A percentile compares a stretch with the other conserved stretches of the same genome.
These are phyloP conservation scores for Steatocranus sp. DNA, from an alignment of 2,797 vertebrate genomes.

Conservation along the genomic window DNA sequence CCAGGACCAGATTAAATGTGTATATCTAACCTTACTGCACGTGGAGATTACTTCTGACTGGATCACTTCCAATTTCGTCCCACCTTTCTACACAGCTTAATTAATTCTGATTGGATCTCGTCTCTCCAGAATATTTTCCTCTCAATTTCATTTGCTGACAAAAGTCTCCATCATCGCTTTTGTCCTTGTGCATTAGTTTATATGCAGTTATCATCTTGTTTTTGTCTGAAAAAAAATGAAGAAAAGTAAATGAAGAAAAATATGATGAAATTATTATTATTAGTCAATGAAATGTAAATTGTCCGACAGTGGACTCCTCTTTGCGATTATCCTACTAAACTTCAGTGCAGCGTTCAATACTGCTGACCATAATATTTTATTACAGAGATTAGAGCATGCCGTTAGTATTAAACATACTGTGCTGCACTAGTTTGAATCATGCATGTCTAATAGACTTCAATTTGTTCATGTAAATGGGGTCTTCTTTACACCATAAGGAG, in stretches of 20 bases:
- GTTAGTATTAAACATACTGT: not conserved
- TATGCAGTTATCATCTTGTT: not conserved
- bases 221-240: not conserved
- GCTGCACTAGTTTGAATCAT: not conserved
- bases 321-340: not conserved
- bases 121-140: not conserved
- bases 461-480: not conserved
- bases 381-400: not conserved
- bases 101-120: not conserved
- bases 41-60: not conserved
- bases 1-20: not conserved
- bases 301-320: not conserved
- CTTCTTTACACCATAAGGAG: not conserved
- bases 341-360: too few species aligned
- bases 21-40: not conserved
- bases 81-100: not conserved
- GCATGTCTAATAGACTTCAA: not conserved
- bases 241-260: not conserved
- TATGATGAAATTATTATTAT: not conserved
- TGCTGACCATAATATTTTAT: not conserved
- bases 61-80: not conserved
- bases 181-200: not conserved
- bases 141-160: not conserved
- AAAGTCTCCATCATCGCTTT: not conserved
- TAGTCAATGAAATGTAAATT: not conserved